phyloP scores from a whole-genome alignment of 2,797 vertebrate species.

The Orestias chungarensis region DNA sequence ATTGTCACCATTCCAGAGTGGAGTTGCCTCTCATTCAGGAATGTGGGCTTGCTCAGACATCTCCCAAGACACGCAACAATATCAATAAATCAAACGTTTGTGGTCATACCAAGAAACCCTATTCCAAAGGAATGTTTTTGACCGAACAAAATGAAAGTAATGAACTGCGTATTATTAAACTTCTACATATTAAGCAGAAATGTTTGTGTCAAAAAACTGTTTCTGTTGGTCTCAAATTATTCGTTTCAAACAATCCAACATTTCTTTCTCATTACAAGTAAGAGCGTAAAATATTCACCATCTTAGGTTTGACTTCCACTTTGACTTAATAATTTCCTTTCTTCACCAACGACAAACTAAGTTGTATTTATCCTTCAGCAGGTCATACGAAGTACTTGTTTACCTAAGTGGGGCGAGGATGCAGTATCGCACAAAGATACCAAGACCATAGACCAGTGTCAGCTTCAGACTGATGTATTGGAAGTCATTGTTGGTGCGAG shows the following conservation, averaged over 20 bases:
- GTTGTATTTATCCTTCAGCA: neutral
- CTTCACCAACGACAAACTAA: neutral
- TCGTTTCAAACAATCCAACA: neutral
- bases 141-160: neutral
- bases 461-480: conserved; percentile 90
- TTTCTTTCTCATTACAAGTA: neutral
- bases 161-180: too few relatives aligned
- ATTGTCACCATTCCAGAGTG: neutral
- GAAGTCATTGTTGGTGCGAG: conserved; percentile 93
- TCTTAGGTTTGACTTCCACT: neutral
- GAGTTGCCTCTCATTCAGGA: neutral
- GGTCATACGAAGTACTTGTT: neutral
- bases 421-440: conserved; percentile 90
- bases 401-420: conserved; percentile 93
- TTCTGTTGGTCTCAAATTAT: neutral
- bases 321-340: neutral
- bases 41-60: neutral
- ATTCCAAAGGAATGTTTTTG: neutral
- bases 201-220: neutral
- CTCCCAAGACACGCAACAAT: too few relatives aligned
- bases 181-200: neutral
- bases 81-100: neutral
- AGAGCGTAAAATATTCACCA: neutral
- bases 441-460: conserved; percentile 88
- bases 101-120: neutral